Conservation (phyloP, 2,113 vertebrate genomes). For the Pseudopodoces humilis region DNA sequence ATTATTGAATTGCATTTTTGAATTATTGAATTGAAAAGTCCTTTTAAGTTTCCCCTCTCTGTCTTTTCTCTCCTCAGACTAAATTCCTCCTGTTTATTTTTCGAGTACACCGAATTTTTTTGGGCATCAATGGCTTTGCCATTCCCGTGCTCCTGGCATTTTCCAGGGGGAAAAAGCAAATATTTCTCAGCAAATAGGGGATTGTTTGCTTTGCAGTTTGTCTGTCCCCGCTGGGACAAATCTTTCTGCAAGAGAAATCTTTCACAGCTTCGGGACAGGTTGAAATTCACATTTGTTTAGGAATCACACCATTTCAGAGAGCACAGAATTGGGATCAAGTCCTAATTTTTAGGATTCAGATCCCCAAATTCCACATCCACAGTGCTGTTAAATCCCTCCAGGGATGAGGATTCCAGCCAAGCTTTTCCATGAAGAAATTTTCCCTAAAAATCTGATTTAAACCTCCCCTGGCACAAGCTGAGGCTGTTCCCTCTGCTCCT, state of each 20-base stretch:
- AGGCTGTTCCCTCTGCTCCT: too few relatives aligned
- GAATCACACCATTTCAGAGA: neutral
- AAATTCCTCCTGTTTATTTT: neutral
- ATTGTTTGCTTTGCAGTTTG: neutral
- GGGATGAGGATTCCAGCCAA: too few relatives aligned
- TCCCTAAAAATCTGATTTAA: neutral
- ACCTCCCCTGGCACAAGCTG: too few relatives aligned
- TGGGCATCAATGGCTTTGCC: neutral
- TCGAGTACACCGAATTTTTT: accelerated
- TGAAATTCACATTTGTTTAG: neutral
- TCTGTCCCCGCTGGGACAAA: neutral
- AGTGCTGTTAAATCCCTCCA: too few relatives aligned
- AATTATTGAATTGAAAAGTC: too few relatives aligned
- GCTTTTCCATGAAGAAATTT: too few relatives aligned
- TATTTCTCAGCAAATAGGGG: neutral
- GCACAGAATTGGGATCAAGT: neutral
- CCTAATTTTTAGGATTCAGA: too few relatives aligned
- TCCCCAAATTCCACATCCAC: neutral
- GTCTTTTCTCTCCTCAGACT: neutral
- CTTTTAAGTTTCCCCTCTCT: neutral
- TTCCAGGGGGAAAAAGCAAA: neutral
- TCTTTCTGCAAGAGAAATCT: neutral
- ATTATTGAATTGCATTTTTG: too few relatives aligned
- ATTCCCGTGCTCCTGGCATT: neutral
- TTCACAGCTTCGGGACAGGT: neutral